Percentiles rank a stretch among this genome's conserved stretches.
Evolutionary conservation across 30 jellyfish, hydroid and myxozoan genomes (phyloP).

Genomic region (Cassiopea xamachana): DNA sequence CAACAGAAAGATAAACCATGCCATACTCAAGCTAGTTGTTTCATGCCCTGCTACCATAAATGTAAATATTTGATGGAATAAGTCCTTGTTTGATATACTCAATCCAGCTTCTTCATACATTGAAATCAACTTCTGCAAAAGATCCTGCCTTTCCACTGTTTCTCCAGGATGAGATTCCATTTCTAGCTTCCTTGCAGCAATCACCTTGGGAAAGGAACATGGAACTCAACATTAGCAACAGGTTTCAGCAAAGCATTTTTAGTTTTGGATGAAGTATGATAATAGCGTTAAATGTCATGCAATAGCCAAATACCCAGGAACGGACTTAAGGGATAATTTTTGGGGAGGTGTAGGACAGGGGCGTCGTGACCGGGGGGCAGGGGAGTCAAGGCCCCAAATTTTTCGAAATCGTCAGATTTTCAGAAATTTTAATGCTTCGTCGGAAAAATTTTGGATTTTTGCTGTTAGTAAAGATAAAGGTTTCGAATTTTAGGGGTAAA

Average conservation of each 20-base stretch:
- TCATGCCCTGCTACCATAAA: constrained; percentile 77
- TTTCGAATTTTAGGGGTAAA: too few relatives aligned
- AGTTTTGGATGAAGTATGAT: too few relatives aligned
- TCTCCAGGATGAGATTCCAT: constrained; percentile 43
- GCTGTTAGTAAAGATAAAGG: too few relatives aligned
- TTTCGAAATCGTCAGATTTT: too few relatives aligned
- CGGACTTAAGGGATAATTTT: too few relatives aligned
- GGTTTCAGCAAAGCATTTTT: neutral
- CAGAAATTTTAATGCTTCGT: too few relatives aligned
- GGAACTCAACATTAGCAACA: neutral
- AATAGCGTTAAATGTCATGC: too few relatives aligned
- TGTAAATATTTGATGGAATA: constrained; percentile 56
- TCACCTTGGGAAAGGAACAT: constrained; percentile 25
- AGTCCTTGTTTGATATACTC: constrained; percentile 54
- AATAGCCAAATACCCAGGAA: too few relatives aligned
- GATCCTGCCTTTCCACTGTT: constrained; percentile 34
- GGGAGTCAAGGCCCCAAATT: too few relatives aligned
- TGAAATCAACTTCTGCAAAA: constrained; percentile 37
- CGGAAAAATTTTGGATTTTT: too few relatives aligned
- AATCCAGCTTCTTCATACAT: constrained; percentile 50
- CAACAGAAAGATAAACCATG: constrained; percentile 50
- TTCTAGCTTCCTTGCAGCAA: constrained; percentile 39
- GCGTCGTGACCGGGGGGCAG: too few relatives aligned
- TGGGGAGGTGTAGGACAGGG: too few relatives aligned
- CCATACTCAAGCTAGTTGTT: constrained; percentile 57